These are phyloP conservation scores for Alces alces DNA, from an alignment of 2,113 vertebrate genomes.

Conservation along the genomic window DNA sequence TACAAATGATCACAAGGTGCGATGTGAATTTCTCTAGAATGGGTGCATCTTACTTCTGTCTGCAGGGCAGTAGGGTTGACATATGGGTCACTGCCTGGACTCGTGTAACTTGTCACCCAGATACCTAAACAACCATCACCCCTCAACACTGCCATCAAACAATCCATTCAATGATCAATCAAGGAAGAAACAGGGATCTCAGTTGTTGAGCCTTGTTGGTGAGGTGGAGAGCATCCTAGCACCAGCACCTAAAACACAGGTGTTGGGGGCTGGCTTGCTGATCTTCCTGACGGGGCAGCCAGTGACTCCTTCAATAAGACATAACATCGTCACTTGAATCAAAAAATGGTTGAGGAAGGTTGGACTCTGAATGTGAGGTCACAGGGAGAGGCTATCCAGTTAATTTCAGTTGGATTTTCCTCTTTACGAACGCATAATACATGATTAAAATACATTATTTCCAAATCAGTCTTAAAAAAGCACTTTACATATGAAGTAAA, in stretches of 20 bases:
- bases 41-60: background rate
- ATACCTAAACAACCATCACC: background rate
- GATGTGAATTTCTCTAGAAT: background rate
- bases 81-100: background rate
- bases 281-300: background rate
- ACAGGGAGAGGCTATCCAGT: background rate
- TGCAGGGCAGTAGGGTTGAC: background rate
- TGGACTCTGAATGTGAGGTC: background rate
- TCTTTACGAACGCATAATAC: background rate
- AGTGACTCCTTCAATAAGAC: background rate
- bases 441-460: background rate
- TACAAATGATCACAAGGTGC: background rate
- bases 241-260: background rate
- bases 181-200: background rate
- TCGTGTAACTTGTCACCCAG: background rate
- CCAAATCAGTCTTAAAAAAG: background rate
- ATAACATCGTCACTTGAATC: background rate
- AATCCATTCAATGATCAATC: background rate
- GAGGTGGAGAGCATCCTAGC: background rate
- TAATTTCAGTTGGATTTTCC: background rate
- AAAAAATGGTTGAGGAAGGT: background rate
- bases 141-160: background rate
- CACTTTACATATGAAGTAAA: background rate
- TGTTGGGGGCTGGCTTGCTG: background rate
- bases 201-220: background rate